phyloP scores from a whole-genome alignment of 2,888 invertebrate species.

The Opisthograptis luteolata region DNA sequence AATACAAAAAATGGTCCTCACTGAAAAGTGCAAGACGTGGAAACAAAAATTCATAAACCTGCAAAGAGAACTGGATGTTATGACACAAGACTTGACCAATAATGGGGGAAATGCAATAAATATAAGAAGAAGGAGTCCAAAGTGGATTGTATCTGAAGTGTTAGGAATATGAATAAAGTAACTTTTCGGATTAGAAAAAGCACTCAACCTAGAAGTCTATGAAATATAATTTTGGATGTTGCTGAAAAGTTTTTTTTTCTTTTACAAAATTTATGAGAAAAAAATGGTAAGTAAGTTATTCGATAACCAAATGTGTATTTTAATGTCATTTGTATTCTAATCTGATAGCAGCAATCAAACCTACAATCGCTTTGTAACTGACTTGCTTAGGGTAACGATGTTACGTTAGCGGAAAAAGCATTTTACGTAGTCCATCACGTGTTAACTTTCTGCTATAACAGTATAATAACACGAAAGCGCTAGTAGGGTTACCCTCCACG shows the following conservation, averaged over 20 bases:
- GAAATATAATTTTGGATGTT: background rate
- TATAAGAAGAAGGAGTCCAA: background rate
- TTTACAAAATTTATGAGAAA: too few species aligned
- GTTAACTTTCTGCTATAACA: constrained; percentile 29
- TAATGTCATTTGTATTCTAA: too few species aligned
- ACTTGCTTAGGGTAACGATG: background rate
- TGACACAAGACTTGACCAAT: constrained; percentile 13
- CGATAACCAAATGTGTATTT: too few species aligned
- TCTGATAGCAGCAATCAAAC: constrained; percentile 2
- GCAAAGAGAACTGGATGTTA: constrained; percentile 17
- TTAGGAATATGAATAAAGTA: constrained; percentile 14
- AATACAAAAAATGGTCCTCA: constrained; percentile 33
- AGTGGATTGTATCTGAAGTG: constrained; percentile 24
- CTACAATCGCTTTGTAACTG: background rate
- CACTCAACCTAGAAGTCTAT: background rate
- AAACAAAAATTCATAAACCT: constrained; percentile 24
- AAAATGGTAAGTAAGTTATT: background rate
- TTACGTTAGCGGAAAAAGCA: constrained; percentile 12
- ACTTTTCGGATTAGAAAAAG: background rate
- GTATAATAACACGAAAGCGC: constrained; percentile 35
- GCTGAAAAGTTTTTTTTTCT: background rate
- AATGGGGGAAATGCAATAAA: background rate
- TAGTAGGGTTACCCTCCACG: background rate
- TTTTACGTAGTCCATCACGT: background rate
- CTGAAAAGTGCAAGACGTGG: constrained; percentile 28